Percentiles rank a stretch among this genome's conserved stretches.
Conservation (phyloP, 2,113 vertebrate genomes). For the Cromileptes altivelis region DNA sequence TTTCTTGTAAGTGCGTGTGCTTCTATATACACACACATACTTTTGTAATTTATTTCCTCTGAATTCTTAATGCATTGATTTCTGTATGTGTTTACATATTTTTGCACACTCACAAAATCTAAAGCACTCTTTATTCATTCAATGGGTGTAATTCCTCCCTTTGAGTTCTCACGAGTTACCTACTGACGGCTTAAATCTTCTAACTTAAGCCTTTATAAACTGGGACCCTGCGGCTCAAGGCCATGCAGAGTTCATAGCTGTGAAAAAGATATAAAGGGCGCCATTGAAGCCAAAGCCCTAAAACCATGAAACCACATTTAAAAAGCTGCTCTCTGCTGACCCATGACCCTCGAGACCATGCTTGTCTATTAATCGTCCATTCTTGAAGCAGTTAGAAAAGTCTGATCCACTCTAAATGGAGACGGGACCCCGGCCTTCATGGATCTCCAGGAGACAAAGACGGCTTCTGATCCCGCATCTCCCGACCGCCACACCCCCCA, state of each 20-base stretch:
- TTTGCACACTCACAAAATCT: not conserved
- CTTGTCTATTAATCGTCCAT: conserved; percentile 84
- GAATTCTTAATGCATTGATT: not conserved
- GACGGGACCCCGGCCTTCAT: conserved; percentile 73
- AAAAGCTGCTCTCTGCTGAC: conserved; percentile 79
- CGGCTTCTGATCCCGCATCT: conserved; percentile 78
- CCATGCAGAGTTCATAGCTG: conserved; percentile 79
- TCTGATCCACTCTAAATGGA: conserved; percentile 86
- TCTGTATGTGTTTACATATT: not conserved
- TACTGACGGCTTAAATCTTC: conserved; percentile 45
- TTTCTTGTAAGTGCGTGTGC: not conserved
- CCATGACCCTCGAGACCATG: conserved; percentile 69
- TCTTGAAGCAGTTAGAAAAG: conserved; percentile 79
- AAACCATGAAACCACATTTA: conserved; percentile 81
- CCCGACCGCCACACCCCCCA: conserved; percentile 43
- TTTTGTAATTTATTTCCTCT: not conserved
- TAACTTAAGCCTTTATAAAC: conserved; percentile 64
- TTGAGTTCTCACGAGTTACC: conserved; percentile 10
- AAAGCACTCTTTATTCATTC: conserved; percentile 3
- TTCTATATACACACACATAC: not conserved
- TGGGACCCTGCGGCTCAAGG: conserved; percentile 64
- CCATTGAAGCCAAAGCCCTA: conserved; percentile 77
- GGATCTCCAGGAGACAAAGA: conserved; percentile 80
- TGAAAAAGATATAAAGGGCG: conserved; percentile 75
- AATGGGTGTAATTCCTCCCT: not conserved